phyloP scores from a whole-genome alignment of 23 tunicate genomes.

The Diplosoma virens region DNA sequence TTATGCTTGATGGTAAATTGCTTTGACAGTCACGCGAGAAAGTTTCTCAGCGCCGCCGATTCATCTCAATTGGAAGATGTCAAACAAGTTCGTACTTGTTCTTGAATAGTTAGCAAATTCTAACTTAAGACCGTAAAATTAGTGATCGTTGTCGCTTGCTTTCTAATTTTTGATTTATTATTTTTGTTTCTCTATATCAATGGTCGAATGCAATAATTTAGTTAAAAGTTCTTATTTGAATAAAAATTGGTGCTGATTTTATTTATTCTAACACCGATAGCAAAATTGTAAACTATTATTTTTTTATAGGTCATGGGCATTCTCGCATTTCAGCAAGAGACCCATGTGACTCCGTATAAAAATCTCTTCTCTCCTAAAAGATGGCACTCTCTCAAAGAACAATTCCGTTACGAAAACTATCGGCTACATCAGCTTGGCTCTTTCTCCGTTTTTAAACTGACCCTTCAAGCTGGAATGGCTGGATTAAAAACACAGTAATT shows the following conservation, averaged over 20 bases:
- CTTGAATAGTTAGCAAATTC: too few relatives aligned
- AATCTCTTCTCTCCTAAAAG: slow-evolving; percentile 55
- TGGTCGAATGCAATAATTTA: too few relatives aligned
- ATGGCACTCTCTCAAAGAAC: slow-evolving; percentile 80
- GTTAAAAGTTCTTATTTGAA: too few relatives aligned
- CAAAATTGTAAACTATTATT: neutral
- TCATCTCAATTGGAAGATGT: slow-evolving; percentile 65
- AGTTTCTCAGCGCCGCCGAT: slow-evolving; percentile 57
- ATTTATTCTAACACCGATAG: too few relatives aligned
- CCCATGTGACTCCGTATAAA: slow-evolving; percentile 71
- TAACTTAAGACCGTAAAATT: too few relatives aligned
- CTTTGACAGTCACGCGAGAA: slow-evolving; percentile 77
- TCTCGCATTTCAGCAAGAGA: slow-evolving; percentile 63
- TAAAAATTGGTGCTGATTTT: too few relatives aligned
- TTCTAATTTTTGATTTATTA: too few relatives aligned
- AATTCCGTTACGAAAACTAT: slow-evolving; percentile 88
- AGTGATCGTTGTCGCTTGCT: too few relatives aligned
- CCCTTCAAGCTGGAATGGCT: slow-evolving; percentile 88
- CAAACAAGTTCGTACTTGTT: slow-evolving; percentile 67
- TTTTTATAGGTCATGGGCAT: slow-evolving; percentile 84
- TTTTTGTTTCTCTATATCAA: too few relatives aligned
- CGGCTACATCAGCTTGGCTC: slow-evolving; percentile 78
- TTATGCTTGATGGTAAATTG: too few relatives aligned
- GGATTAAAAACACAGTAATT: slow-evolving; percentile 92
- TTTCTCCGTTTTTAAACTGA: slow-evolving; percentile 78